Evolutionary conservation across 2,113 vertebrate species (phyloP).

Genomic region (Cephalopterus ornatus): DNA sequence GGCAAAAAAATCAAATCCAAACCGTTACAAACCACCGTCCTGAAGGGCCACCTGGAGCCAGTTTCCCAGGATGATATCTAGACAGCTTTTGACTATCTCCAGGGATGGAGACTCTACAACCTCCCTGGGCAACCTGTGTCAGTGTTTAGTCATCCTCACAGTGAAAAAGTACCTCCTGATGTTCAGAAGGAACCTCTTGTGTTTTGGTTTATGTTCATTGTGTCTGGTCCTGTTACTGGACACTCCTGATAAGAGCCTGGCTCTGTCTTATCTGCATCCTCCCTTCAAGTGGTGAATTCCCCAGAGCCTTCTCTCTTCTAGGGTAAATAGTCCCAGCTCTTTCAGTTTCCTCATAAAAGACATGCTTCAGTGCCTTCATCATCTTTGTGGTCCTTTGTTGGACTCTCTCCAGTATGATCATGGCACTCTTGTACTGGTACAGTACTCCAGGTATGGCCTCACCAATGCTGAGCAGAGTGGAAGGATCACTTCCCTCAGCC

Average conservation of each 20-base stretch:
- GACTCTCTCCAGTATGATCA: neutral
- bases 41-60: neutral
- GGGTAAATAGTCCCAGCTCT: neutral
- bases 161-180: neutral
- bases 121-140: neutral
- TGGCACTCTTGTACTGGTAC: neutral
- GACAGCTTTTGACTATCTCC: neutral
- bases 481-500: neutral
- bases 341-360: neutral
- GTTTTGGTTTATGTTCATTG: neutral
- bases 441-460: neutral
- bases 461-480: rapidly evolving
- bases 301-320: neutral
- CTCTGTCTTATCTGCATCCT: rapidly evolving
- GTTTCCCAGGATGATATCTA: neutral
- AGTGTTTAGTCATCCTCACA: neutral
- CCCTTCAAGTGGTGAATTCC: neutral
- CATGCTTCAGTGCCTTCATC: neutral
- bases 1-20: too few relatives aligned
- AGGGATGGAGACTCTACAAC: neutral
- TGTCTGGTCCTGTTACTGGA: neutral
- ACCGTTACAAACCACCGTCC: rapidly evolving
- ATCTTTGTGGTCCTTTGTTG: neutral
- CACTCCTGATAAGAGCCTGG: neutral
- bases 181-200: neutral